phyloP scores from a whole-genome alignment of 2,888 invertebrate species.

The Epistrophe grossulariae region DNA sequence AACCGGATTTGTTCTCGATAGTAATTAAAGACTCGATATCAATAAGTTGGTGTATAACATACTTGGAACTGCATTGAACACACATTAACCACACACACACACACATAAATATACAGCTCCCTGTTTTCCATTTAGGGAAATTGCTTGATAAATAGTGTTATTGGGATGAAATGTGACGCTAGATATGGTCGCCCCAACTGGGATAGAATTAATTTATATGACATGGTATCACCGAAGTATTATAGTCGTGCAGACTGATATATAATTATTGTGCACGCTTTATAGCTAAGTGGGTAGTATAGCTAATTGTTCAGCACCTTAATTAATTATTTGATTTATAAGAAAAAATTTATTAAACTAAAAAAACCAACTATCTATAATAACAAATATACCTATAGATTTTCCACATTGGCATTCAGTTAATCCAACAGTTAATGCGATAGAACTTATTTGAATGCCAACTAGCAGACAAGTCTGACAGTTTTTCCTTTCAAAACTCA shows the following conservation, averaged over 20 bases:
- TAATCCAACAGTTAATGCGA: constrained; percentile 12
- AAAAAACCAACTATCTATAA: not conserved
- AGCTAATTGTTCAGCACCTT: not conserved
- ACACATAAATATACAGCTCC: constrained; percentile 22
- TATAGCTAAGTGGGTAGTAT: not conserved
- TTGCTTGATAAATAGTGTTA: constrained; percentile 30
- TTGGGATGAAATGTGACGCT: constrained; percentile 31
- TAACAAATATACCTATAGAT: not conserved
- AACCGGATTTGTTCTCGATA: constrained; percentile 50
- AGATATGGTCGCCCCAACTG: not conserved
- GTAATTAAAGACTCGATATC: constrained; percentile 42
- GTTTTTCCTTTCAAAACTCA: constrained; percentile 52
- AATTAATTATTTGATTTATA: not conserved
- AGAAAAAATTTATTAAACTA: not conserved
- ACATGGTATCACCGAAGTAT: not conserved
- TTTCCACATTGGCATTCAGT: not conserved
- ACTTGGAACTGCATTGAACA: constrained; percentile 6
- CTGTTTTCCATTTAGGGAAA: constrained; percentile 30
- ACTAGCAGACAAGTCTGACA: constrained; percentile 22
- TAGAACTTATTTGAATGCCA: constrained; percentile 24
- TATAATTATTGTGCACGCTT: constrained; percentile 22
- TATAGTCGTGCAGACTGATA: not conserved
- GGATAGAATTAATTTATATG: constrained; percentile 13
- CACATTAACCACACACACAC: not conserved
- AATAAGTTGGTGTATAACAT: not conserved